Percentiles rank a stretch among this genome's conserved stretches.
Evolutionary conservation across 2,113 vertebrate genomes (phyloP).

Genomic region (Narcine bancroftii): DNA sequence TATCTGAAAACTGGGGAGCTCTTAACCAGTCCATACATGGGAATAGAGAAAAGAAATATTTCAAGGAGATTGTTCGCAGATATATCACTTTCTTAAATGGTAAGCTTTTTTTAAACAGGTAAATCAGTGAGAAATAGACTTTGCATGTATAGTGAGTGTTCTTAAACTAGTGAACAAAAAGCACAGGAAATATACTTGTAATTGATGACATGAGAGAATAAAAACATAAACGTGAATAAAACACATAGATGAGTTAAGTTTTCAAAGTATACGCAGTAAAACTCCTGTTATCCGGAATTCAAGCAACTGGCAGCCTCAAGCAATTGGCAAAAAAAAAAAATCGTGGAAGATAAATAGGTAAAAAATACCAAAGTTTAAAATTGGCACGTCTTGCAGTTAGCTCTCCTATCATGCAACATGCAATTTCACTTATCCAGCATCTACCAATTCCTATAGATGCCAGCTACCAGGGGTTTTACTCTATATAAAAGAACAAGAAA

Average conservation of each 20-base stretch:
- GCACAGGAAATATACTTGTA: too few species aligned
- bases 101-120: conserved; percentile 47
- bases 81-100: conserved; percentile 63
- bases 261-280: neutral
- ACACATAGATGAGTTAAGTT: neutral
- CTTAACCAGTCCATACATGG: conserved; percentile 59
- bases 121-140: neutral
- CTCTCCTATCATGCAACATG: too few species aligned
- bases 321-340: too few species aligned
- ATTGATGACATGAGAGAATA: neutral
- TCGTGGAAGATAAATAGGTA: too few species aligned
- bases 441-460: too few species aligned
- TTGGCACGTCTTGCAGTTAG: too few species aligned
- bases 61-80: conserved; percentile 55
- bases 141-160: neutral
- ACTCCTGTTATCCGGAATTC: too few species aligned
- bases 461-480: too few species aligned
- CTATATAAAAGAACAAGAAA: too few species aligned
- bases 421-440: too few species aligned
- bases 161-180: neutral
- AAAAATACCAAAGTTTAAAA: too few species aligned
- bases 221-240: neutral
- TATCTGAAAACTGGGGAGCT: conserved; percentile 61
- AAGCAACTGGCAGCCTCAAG: too few species aligned
- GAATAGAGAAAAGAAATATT: conserved; percentile 55